Conservation (phyloP, 2,888 invertebrate genomes). For the Calephelis perditalis region DNA sequence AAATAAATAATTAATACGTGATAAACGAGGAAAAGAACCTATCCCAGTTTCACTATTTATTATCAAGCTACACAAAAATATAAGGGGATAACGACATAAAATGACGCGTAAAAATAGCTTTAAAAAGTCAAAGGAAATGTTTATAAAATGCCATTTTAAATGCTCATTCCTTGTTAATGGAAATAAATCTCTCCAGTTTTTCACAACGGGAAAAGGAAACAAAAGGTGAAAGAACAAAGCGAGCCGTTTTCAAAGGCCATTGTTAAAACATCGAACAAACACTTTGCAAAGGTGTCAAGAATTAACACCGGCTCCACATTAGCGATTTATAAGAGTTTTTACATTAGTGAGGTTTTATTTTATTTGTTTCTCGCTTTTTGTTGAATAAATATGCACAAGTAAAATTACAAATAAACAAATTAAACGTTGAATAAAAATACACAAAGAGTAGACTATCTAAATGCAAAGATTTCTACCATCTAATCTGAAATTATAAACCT, state of each 20-base stretch:
- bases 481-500: no score
- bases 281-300: constrained; percentile 11
- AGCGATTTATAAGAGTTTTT: constrained; percentile 7
- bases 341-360: background rate
- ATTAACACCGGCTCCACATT: constrained; percentile 7
- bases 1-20: no score
- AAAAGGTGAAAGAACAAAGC: constrained; percentile 12
- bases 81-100: no score
- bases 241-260: constrained; percentile 10
- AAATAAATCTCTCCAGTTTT: constrained; percentile 9
- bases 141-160: constrained; percentile 1
- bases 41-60: no score
- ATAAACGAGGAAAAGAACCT: no score
- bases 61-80: background rate
- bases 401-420: no score
- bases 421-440: no score
- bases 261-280: constrained; percentile 10
- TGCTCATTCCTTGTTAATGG: constrained; percentile 3
- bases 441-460: no score
- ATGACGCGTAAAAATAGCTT: background rate
- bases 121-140: constrained; percentile 9
- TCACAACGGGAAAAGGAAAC: constrained; percentile 9
- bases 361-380: no score
- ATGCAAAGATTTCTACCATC: no score
- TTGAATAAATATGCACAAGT: no score